A percentile compares a stretch with the other conserved stretches of the same genome.
phyloP scores from a whole-genome alignment of 2,888 invertebrate species.

The Tryphoninae sp. region DNA sequence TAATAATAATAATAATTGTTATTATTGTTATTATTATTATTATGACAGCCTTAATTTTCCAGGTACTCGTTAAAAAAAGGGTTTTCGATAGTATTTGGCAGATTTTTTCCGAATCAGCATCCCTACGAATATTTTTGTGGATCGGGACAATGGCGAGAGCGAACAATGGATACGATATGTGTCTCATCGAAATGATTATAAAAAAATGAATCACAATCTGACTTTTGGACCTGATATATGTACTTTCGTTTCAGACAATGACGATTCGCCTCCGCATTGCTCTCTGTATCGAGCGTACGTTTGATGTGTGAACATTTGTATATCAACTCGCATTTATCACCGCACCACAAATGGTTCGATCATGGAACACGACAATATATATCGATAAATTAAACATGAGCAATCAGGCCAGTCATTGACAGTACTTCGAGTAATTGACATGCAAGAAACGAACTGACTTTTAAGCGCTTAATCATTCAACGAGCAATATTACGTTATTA shows the following conservation, averaged over 20 bases:
- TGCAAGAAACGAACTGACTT: constrained; percentile 20
- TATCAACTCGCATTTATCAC: constrained; percentile 13
- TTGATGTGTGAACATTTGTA: constrained; percentile 6
- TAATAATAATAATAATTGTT: not conserved
- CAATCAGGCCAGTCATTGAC: constrained; percentile 47
- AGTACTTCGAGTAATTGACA: constrained; percentile 49
- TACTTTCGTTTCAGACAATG: constrained; percentile 35
- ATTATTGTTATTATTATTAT: too few species aligned
- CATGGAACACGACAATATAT: constrained; percentile 28
- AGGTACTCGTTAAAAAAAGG: not conserved
- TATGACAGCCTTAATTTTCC: not conserved
- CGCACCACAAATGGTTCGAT: constrained; percentile 26
- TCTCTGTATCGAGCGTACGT: constrained; percentile 16
- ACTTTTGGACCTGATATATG: constrained; percentile 46
- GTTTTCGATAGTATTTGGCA: not conserved
- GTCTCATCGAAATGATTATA: not conserved
- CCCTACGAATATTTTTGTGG: not conserved
- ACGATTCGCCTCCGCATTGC: not conserved
- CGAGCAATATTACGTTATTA: not conserved
- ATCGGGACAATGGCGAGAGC: not conserved
- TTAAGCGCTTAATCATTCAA: constrained; percentile 19
- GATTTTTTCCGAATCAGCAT: not conserved
- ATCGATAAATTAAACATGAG: constrained; percentile 55
- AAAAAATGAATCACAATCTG: constrained; percentile 43
- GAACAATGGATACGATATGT: constrained; percentile 10